Evolutionary conservation across 2,113 vertebrate genomes (phyloP), one percentile per base, ranked within the genome.

Genomic region (Amblyopsis rosae): DNA sequence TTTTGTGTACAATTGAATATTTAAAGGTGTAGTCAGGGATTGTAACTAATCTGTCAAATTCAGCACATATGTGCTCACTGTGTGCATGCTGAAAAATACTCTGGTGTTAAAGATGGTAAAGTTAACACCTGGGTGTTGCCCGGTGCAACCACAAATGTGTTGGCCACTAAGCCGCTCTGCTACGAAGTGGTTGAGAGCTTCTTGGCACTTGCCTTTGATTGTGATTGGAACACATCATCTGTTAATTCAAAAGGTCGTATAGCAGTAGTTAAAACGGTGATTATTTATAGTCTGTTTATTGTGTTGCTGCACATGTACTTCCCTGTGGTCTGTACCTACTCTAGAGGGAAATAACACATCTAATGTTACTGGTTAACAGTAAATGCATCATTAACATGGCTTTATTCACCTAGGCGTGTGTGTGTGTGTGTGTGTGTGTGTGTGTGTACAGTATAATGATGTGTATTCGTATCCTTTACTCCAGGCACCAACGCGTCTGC

Each of bases 401-500:
- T 77, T 80, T 61, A 19, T 33, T 47, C 70, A 56, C 47, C 45
- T 72, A 46, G 12, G n/a, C 71, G 16, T 9, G 16, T 57, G 55
- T 19, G 15, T 63, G 17, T 72, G 70, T 46, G 79, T 79, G 55
- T 3, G 17, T 61, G 35, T 60, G 15, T 65, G 45, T 80, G 7
- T 65, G 53, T 54, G 70, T 45, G 66, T 61, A 26, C 26, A 26
- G 49, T 83, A 9, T 83, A 80, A 47, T 33, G 84, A 33, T 69
- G 67, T 59, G 64, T 69, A 33, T 53, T 56, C 46, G 15, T 48
- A 46, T 65, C 9, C 60, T 84, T 59, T 71, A 6, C 72, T 91
- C 82, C 88, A 99, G 98, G 97, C 79, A 99, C 98, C 35, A 97
- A 98, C 73, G 94, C 93, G 2, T 96, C 96, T 90, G 95, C 96